Evolutionary conservation across 2,113 vertebrate genomes (phyloP).

Genomic region (Labeo catla): DNA sequence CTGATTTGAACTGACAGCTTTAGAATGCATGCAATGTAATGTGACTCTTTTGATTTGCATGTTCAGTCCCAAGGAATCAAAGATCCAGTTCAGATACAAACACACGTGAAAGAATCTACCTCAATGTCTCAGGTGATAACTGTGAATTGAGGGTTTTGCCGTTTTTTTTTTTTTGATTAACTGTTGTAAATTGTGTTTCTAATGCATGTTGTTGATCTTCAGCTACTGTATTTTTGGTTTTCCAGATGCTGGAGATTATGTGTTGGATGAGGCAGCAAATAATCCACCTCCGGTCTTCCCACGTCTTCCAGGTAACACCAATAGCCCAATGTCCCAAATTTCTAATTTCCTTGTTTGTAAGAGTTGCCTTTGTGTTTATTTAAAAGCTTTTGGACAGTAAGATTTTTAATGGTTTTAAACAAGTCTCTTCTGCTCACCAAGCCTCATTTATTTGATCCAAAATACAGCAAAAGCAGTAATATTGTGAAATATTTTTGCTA

Average conservation of each 20-base stretch:
- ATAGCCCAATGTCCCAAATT: not conserved
- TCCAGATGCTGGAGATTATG: not conserved
- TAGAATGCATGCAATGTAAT: not conserved
- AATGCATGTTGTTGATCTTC: not conserved
- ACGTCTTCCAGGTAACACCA: conserved; percentile 16
- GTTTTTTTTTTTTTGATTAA: not conserved
- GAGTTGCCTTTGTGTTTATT: not conserved
- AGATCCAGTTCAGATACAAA: not conserved
- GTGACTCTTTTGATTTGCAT: not conserved
- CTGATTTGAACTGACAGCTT: not conserved
- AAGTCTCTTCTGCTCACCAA: too few relatives aligned
- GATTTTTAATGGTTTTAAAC: not conserved
- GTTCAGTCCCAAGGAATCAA: not conserved
- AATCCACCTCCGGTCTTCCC: not conserved
- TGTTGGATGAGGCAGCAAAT: not conserved
- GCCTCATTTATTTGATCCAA: too few relatives aligned
- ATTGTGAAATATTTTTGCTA: too few relatives aligned
- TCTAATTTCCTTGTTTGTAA: not conserved
- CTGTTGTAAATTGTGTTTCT: not conserved
- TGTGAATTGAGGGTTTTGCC: not conserved
- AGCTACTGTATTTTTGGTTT: not conserved
- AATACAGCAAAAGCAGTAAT: too few relatives aligned
- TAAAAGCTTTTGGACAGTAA: not conserved
- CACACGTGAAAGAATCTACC: conserved; percentile 17
- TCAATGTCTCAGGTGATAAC: conserved; percentile 57